Evolutionary conservation across 2,888 invertebrate species (phyloP).

Genomic region (Lepas anatifera): DNA sequence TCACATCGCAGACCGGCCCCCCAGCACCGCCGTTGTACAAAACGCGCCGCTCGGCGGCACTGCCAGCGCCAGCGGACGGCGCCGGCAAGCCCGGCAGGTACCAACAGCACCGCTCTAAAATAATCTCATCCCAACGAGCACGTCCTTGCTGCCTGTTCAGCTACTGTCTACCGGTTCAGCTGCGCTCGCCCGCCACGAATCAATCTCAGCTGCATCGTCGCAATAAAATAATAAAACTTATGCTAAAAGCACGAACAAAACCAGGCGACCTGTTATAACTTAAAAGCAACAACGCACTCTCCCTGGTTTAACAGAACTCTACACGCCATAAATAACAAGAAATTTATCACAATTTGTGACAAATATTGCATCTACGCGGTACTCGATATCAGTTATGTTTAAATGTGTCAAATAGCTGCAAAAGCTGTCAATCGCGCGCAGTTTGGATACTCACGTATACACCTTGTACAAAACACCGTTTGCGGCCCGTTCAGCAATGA

Average conservation of each 20-base stretch:
- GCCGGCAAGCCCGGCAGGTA: no score
- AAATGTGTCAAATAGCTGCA: background rate
- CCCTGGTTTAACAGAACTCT: background rate
- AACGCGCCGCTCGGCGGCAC: no score
- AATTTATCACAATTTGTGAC: slow-evolving; percentile 3
- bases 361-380: background rate
- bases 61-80: no score
- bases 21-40: no score
- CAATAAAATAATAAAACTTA: slow-evolving; percentile 3
- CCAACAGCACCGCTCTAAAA: background rate
- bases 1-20: no score
- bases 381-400: background rate
- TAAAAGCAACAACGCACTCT: slow-evolving; percentile 1
- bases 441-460: background rate
- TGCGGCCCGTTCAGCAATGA: background rate
- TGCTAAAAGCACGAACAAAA: background rate
- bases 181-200: background rate
- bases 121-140: no score
- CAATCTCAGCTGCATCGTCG: background rate
- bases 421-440: background rate
- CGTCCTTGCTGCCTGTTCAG: no score
- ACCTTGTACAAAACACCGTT: background rate
- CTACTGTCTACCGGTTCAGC: no score
- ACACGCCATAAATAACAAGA: slow-evolving; percentile 1
- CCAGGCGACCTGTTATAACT: background rate